phyloP scores from a whole-genome alignment of 2,797 vertebrate species.

The Melanogrammus aeglefinus region DNA sequence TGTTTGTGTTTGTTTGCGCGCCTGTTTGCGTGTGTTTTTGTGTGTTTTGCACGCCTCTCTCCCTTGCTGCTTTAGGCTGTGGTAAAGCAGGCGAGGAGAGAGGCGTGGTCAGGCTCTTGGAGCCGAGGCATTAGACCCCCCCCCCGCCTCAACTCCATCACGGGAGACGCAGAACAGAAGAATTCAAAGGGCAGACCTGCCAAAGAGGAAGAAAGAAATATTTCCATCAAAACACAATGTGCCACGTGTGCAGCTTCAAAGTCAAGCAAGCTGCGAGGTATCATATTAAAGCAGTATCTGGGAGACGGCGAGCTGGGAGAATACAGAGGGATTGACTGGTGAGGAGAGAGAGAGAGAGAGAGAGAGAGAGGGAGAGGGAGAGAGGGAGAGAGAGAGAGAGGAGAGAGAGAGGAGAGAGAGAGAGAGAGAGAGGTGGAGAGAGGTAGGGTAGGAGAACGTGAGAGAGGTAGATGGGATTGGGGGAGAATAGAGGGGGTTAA shows the following conservation, averaged over 20 bases:
- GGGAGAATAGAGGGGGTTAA: no score
- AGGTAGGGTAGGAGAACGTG: not conserved
- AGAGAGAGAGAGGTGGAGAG: conserved; percentile 16
- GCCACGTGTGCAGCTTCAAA: conserved; percentile 58
- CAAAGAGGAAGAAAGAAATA: conserved; percentile 33
- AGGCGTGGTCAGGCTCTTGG: conserved; percentile 11
- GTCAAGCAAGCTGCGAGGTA: conserved; percentile 53
- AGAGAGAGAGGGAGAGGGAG: conserved; percentile 37
- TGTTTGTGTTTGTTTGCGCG: no score
- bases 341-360: conserved; percentile 9
- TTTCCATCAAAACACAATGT: conserved; percentile 65
- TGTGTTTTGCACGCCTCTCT: no score
- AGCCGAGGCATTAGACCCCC: conserved; percentile 36
- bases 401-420: conserved; percentile 29
- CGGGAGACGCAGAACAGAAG: conserved; percentile 42
- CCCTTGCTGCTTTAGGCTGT: not conserved
- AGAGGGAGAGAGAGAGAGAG: conserved; percentile 26
- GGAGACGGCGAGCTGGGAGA: conserved; percentile 35
- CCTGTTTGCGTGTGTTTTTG: no score
- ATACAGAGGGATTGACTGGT: conserved; percentile 9
- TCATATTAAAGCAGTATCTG: conserved; percentile 55
- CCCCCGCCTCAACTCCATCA: conserved; percentile 35
- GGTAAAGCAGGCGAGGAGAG: conserved; percentile 14
- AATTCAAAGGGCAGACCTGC: conserved; percentile 59
- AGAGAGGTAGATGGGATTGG: conserved; percentile 5